These are phyloP conservation scores for Cynodonichthys magdalenae DNA, from an alignment of 2,797 vertebrate species.

Conservation along the genomic window DNA sequence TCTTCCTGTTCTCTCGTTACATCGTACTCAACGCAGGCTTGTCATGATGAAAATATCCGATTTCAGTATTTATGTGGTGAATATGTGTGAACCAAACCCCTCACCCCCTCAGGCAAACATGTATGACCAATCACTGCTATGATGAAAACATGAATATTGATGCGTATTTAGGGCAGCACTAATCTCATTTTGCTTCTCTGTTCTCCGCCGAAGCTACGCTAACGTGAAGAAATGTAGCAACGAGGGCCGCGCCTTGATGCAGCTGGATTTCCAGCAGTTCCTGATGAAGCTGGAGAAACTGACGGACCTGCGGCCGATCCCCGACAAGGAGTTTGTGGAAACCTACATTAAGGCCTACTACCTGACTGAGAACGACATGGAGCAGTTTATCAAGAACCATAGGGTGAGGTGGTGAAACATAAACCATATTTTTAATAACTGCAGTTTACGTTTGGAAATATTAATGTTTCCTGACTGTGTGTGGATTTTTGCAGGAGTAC, in stretches of 20 bases:
- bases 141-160: constrained; percentile 1
- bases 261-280: constrained; percentile 98
- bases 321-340: constrained; percentile 99
- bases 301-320: constrained; percentile 97
- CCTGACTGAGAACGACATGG: constrained; percentile 98
- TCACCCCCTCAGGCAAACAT: not conserved
- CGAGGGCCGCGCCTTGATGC: constrained; percentile 98
- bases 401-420: constrained; percentile 74
- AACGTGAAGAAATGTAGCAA: constrained; percentile 99
- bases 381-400: constrained; percentile 97
- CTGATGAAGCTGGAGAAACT: constrained; percentile 98
- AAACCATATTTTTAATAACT: not conserved
- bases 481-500: constrained; percentile 86
- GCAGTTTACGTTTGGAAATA: too few relatives aligned
- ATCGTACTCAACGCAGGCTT: not conserved
- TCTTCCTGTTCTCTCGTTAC: not conserved
- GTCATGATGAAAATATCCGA: not conserved
- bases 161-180: not conserved
- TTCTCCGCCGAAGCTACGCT: constrained; percentile 84
- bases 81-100: not conserved
- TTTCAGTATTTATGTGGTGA: not conserved
- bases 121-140: not conserved
- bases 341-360: constrained; percentile 99
- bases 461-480: not conserved
- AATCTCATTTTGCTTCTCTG: not conserved